These are phyloP conservation scores for Azemiops feae DNA, from an alignment of 2,113 vertebrate species.

Conservation along the genomic window DNA sequence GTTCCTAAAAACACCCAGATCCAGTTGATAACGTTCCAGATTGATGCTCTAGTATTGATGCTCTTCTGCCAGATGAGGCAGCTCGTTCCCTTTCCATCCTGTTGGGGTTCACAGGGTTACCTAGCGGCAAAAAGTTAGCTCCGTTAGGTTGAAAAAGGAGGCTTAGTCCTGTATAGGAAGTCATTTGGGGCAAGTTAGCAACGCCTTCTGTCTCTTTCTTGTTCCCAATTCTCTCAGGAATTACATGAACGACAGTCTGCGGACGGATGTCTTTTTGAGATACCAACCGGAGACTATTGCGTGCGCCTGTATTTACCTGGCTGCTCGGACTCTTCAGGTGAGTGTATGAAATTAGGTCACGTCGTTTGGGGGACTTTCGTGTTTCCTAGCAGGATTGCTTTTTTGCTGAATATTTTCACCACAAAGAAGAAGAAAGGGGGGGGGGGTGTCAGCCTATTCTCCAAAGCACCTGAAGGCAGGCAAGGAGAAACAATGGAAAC, in stretches of 20 bases:
- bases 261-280: slow-evolving; percentile 83
- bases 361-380: not conserved
- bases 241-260: slow-evolving; percentile 87
- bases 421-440: not conserved
- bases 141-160: not conserved
- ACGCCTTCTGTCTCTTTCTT: rapidly evolving
- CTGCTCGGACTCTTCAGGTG: slow-evolving; percentile 81
- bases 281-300: slow-evolving; percentile 84
- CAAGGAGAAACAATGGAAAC: not conserved
- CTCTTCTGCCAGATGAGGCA: slow-evolving; percentile 47
- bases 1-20: slow-evolving; percentile 65
- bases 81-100: slow-evolving; percentile 4
- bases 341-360: not conserved
- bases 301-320: slow-evolving; percentile 84
- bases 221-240: slow-evolving; percentile 73
- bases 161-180: not conserved
- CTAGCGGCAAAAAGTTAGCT: slow-evolving; percentile 47
- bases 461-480: not conserved
- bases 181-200: not conserved
- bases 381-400: not conserved
- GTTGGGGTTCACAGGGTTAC: slow-evolving; percentile 52
- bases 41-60: slow-evolving; percentile 4
- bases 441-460: not conserved
- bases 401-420: not conserved
- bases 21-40: slow-evolving; percentile 54